These are phyloP conservation scores for Morone saxatilis DNA, from an alignment of 2,113 vertebrate genomes.

Conservation along the genomic window DNA sequence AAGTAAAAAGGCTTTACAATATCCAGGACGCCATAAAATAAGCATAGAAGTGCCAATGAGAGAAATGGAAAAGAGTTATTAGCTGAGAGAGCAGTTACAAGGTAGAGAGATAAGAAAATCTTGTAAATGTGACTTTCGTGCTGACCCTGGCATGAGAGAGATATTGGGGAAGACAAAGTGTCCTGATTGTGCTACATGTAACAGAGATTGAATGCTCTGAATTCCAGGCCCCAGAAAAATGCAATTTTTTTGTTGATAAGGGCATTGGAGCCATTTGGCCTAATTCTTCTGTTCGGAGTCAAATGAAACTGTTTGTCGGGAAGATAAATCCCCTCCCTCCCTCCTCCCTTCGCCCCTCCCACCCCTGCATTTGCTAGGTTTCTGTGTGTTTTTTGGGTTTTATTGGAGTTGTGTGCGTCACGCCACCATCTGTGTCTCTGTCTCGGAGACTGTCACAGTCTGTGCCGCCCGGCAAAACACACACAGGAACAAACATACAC, in stretches of 20 bases:
- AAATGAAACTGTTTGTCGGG: conserved; percentile 62
- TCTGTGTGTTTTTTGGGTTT: conserved; percentile 64
- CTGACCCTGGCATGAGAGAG: conserved; percentile 4
- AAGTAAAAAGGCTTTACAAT: background rate
- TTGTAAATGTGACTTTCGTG: background rate
- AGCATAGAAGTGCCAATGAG: background rate
- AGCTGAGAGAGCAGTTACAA: background rate
- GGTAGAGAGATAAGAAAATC: background rate
- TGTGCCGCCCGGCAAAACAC: conserved; percentile 39
- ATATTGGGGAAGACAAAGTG: conserved; percentile 2
- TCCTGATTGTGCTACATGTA: conserved; percentile 38
- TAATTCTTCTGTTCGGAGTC: conserved; percentile 68
- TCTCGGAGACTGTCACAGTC: conserved; percentile 67
- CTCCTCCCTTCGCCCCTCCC: conserved; percentile 8
- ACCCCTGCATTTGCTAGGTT: conserved; percentile 39
- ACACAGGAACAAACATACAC: conserved; percentile 25
- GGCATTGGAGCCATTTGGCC: conserved; percentile 60
- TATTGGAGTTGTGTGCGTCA: conserved; percentile 78
- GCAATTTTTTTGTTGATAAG: conserved; percentile 39
- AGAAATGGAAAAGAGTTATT: background rate
- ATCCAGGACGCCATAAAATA: background rate
- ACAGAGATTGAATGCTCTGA: conserved; percentile 52
- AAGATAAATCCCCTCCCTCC: conserved; percentile 62
- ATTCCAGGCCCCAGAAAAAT: conserved; percentile 35
- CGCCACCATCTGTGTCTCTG: conserved; percentile 77